Percentiles rank a stretch among this genome's conserved stretches.
phyloP scores from a whole-genome alignment of 1,140 invertebrate species.

The Drosophila tsacasi region DNA sequence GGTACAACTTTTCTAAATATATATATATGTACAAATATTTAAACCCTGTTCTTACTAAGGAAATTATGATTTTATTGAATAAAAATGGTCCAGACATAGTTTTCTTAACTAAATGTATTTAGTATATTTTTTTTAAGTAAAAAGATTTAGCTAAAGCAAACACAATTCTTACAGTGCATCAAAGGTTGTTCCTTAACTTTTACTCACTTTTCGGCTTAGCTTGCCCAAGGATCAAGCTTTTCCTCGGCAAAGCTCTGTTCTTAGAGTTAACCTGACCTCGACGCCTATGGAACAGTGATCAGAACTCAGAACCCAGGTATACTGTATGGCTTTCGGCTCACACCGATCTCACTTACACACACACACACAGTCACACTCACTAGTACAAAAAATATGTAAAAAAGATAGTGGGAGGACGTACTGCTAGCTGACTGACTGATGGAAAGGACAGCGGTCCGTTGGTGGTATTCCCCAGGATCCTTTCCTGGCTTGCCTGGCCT shows the following conservation, averaged over 20 bases:
- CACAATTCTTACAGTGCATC: neutral
- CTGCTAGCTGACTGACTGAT: constrained; percentile 49
- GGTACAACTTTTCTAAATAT: neutral
- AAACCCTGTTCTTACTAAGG: neutral
- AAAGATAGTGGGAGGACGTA: constrained; percentile 26
- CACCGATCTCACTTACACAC: constrained; percentile 9
- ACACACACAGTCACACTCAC: constrained; percentile 13
- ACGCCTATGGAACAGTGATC: neutral
- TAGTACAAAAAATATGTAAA: constrained; percentile 26
- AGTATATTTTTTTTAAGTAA: neutral
- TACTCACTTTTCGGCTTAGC: constrained; percentile 13
- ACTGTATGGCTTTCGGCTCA: neutral
- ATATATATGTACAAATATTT: neutral
- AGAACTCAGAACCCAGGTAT: neutral
- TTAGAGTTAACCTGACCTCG: neutral
- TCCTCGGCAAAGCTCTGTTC: neutral
- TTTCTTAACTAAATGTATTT: neutral
- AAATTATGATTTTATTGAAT: neutral
- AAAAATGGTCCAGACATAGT: neutral
- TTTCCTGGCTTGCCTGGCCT: neutral
- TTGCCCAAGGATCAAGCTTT: neutral
- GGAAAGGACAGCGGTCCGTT: constrained; percentile 17
- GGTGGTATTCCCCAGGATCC: constrained; percentile 22
- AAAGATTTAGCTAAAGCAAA: neutral
- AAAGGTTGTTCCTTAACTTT: too few species aligned